These are phyloP conservation scores for Syngnathus rostellatus DNA, from an alignment of 2,797 vertebrate genomes.

Conservation along the genomic window DNA sequence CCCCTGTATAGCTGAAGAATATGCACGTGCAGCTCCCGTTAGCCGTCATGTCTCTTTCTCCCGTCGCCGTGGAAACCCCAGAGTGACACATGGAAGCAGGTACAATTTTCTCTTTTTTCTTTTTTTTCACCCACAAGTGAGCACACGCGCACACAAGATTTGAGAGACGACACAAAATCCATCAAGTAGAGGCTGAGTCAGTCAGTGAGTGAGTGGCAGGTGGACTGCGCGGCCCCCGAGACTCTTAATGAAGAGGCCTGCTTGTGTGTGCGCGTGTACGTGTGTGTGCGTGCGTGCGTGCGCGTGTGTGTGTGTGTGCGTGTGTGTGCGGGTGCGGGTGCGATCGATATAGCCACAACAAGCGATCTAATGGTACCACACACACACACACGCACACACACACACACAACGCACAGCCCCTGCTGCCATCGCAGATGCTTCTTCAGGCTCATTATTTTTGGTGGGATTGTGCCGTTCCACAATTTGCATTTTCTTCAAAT, in stretches of 20 bases:
- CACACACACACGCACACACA: slow-evolving; percentile 1
- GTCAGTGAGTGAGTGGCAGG: slow-evolving; percentile 59
- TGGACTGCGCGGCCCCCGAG: slow-evolving; percentile 47
- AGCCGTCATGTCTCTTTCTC: neutral
- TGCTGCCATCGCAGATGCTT: slow-evolving; percentile 45
- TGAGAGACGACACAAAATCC: slow-evolving; percentile 30
- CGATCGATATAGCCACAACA: slow-evolving; percentile 43
- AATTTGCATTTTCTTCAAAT: neutral
- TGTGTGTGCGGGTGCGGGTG: slow-evolving; percentile 28
- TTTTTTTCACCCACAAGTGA: slow-evolving; percentile 12
- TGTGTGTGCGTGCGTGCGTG: slow-evolving; percentile 26
- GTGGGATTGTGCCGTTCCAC: slow-evolving; percentile 19
- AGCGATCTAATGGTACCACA: slow-evolving; percentile 14
- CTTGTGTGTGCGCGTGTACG: slow-evolving; percentile 37
- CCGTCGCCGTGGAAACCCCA: slow-evolving; percentile 20
- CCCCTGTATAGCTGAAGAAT: too few species aligned
- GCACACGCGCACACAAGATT: slow-evolving; percentile 14
- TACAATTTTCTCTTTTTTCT: slow-evolving; percentile 7
- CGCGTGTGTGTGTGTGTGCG: slow-evolving; percentile 20
- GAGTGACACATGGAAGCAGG: neutral
- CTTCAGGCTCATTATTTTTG: slow-evolving; percentile 58
- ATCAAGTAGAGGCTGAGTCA: slow-evolving; percentile 27
- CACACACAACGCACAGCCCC: slow-evolving; percentile 9
- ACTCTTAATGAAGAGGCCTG: slow-evolving; percentile 59
- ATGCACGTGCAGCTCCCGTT: neutral